Evolutionary conservation across 1,140 invertebrate genomes (phyloP), one percentile per base, ranked within the genome.

Genomic region (Ostrea denselamellosa): DNA sequence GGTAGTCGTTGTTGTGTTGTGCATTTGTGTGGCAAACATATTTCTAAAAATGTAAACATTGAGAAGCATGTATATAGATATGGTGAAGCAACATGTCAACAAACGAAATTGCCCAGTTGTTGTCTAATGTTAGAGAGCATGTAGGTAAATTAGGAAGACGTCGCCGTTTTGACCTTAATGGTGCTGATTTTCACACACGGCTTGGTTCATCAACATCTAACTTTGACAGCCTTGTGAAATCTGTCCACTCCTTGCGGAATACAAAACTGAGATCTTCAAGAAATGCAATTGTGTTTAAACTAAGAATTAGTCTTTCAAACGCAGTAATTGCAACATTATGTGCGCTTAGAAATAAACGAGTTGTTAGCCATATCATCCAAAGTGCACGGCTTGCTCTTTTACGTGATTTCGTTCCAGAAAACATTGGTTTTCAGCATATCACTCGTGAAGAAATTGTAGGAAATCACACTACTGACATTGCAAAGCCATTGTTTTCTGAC

Each of bases 161-260:
- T 58, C 56, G 56, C 56, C 19, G 19, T 19, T 58, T 19, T 58
- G 56, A 5, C 2, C 56, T 58, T 58, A 58, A 58, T 58, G 56
- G 19, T 58, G 56, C 12, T 19, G 56, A 58, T 58, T 19, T 58
- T 58, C 56, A 58, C 12, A 58, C 56, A 58, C 19, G 12, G 8
- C 12, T 58, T 58, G 56, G 56, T 19, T n/a, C n/a, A n/a, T 58
- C 19, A 58, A 58, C 56, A 58, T 58, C 2, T 58, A 19, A 58
- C 56, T 58, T 58, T 58, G 56, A 58, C 56, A 58, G 19, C 56
- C 56, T 58, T 58, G 56, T 58, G 56, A 58, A 58, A 58, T 58
- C 56, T 58, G n/a, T n/a, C n/a, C n/a, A n/a, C n/a, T n/a, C n/a
- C n/a, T n/a, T n/a, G n/a, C n/a, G n/a, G n/a, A n/a, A n/a, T n/a